Evolutionary conservation across 2,888 invertebrate species (phyloP), one percentile per base, ranked within the genome.

Genomic region (Amblyteles armatorius): DNA sequence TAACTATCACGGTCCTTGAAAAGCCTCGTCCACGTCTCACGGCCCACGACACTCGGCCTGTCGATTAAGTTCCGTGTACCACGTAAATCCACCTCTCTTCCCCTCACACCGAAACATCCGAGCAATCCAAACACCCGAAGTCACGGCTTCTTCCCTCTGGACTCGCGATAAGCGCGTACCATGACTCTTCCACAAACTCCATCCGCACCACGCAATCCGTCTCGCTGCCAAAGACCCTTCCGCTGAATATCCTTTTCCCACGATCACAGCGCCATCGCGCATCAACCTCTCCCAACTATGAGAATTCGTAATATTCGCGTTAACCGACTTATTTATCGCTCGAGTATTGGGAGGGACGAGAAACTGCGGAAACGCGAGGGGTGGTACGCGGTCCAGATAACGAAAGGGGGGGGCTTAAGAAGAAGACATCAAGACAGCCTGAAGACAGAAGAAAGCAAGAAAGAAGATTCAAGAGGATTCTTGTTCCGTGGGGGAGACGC

Each of bases 391-490:
- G 76, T 84, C 69, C 78, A 65, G 74, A 67, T 85, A 82, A 79
- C 50, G 88, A 87, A 50, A 5, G 79, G 52, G 76, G 84, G 82
- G 94, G 93, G 93, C 26, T 33, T 22, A 52, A 91, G 86, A 94
- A 94, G 94, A 94, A 94, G 94, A 94, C 88, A 87, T 91, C 91
- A 93, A 92, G 92, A 93, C 92, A 91, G 90, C 89, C 91, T 93
- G 93, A 94, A 94, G 94, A 94, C 89, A 92, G 94, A 94, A 94
- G 93, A 94, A 84, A 73, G 89, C 93, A 94, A 94, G 94, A 94
- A 92, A 93, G 93, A 94, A 94, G 94, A 94, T 91, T 90, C 92
- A 92, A 94, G 93, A 94, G 92, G 93, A 93, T 87, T 52, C 44
- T 33, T 52, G 68, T 73, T 65, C 36, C 68, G 69, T 57, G 81